These are phyloP conservation scores for Globia sparganii DNA, from an alignment of 2,888 invertebrate species.

Conservation along the genomic window DNA sequence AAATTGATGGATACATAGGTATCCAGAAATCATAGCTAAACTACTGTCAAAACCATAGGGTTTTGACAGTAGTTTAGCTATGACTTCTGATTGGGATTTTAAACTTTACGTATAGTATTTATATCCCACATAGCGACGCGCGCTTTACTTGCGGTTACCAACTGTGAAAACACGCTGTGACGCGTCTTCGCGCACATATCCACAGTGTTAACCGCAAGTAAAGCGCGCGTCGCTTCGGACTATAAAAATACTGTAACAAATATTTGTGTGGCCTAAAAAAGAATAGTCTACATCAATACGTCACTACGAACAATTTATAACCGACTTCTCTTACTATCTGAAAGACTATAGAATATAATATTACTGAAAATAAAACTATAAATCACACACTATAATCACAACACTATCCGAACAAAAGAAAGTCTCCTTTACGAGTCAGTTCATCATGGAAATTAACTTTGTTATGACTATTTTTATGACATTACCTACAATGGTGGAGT, in stretches of 20 bases:
- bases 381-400: conserved; percentile 41
- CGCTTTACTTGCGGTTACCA: no score
- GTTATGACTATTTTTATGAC: conserved; percentile 56
- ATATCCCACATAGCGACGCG: background rate
- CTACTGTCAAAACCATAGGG: no score
- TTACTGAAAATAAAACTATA: conserved; percentile 21
- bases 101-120: background rate
- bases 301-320: background rate
- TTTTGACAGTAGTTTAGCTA: background rate
- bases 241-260: background rate
- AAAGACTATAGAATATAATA: background rate
- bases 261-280: background rate
- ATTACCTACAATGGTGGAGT: conserved; percentile 44
- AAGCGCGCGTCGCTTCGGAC: background rate
- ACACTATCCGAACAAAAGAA: conserved; percentile 39
- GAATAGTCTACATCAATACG: background rate
- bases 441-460: conserved; percentile 55
- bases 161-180: no score
- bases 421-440: conserved; percentile 39
- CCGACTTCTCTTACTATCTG: no score
- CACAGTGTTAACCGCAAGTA: background rate
- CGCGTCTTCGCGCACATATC: background rate
- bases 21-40: no score
- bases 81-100: background rate
- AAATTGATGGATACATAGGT: no score